These are phyloP conservation scores for Drosophila repleta DNA, from an alignment of 1,140 invertebrate genomes.

Conservation along the genomic window DNA sequence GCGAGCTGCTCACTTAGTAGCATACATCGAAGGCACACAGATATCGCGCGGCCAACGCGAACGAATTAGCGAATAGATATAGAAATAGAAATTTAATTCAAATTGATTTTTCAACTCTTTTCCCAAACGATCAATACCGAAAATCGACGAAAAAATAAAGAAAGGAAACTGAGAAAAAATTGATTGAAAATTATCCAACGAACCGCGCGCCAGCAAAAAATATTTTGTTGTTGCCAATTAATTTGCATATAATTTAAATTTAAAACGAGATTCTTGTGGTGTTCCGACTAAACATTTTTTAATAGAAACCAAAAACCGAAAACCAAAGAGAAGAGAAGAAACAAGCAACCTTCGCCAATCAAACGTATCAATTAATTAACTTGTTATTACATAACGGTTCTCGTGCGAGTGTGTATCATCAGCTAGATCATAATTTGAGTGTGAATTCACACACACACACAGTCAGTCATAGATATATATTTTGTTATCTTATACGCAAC, in stretches of 20 bases:
- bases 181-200: constrained; percentile 10
- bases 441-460: constrained; percentile 13
- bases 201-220: constrained; percentile 48
- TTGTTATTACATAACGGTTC: constrained; percentile 22
- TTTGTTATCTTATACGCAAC: constrained; percentile 57
- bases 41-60: constrained; percentile 78
- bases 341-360: constrained; percentile 16
- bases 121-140: constrained; percentile 28
- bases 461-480: constrained; percentile 20
- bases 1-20: constrained; percentile 69
- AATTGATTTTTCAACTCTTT: constrained; percentile 26
- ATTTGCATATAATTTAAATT: constrained; percentile 13
- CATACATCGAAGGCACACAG: constrained; percentile 79
- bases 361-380: constrained; percentile 57
- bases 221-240: constrained; percentile 30
- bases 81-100: constrained; percentile 37
- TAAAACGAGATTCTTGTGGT: constrained; percentile 41
- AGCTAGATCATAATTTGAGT: constrained; percentile 8
- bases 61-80: constrained; percentile 73
- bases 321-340: too few relatives aligned
- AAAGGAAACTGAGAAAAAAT: constrained; percentile 3
- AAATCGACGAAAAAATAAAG: constrained; percentile 17
- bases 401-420: constrained; percentile 8
- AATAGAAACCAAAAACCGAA: too few relatives aligned
- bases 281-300: constrained; percentile 34